Evolutionary conservation across 2,113 vertebrate species (phyloP).

Genomic region (Hymenochirus boettgeri): DNA sequence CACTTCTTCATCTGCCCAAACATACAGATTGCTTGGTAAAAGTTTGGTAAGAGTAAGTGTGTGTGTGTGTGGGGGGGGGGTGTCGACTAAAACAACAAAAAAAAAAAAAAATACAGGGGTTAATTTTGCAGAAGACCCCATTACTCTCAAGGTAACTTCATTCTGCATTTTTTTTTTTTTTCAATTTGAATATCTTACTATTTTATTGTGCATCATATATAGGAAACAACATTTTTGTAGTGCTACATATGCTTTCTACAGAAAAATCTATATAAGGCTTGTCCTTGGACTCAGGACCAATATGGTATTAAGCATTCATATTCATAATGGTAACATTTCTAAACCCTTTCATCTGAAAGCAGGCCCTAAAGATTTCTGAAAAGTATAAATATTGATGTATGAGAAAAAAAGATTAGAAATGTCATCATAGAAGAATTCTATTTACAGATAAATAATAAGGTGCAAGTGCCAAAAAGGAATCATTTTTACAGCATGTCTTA

Average conservation of each 20-base stretch:
- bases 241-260: slow-evolving; percentile 80
- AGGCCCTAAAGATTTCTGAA: no score
- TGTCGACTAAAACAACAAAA: slow-evolving; percentile 54
- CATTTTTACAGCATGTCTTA: background rate
- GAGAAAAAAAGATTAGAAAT: background rate
- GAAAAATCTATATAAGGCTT: slow-evolving; percentile 72
- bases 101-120: slow-evolving; percentile 35
- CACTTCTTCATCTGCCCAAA: slow-evolving; percentile 54
- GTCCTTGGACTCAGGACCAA: slow-evolving; percentile 63
- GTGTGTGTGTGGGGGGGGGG: no score
- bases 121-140: slow-evolving; percentile 55
- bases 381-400: no score
- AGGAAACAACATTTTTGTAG: slow-evolving; percentile 73
- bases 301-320: slow-evolving; percentile 51
- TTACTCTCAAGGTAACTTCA: slow-evolving; percentile 47
- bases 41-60: slow-evolving; percentile 63
- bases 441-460: background rate
- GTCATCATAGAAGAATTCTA: background rate
- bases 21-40: no score
- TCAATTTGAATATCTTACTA: slow-evolving; percentile 60
- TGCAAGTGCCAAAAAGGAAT: background rate
- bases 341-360: background rate
- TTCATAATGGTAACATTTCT: slow-evolving; percentile 1
- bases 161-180: slow-evolving; percentile 67
- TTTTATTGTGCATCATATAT: slow-evolving; percentile 72